phyloP scores from a whole-genome alignment of 2,797 vertebrate species.

The Coregonus suidteri region DNA sequence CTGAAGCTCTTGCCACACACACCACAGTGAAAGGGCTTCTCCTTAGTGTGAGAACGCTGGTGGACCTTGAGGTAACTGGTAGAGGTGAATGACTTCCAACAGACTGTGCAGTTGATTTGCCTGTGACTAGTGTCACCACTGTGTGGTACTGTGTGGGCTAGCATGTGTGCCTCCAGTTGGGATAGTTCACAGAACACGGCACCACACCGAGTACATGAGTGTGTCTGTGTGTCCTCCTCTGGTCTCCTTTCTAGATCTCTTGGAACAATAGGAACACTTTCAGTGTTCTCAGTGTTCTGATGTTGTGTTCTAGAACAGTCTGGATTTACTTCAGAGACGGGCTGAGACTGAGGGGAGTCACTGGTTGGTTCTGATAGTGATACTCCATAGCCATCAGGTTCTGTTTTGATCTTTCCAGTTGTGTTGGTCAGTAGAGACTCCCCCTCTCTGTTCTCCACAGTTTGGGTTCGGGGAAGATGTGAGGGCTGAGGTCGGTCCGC shows the following conservation, averaged over 20 bases:
- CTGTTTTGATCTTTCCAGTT: constrained; percentile 18
- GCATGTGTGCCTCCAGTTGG: background rate
- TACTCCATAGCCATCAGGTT: constrained; percentile 6
- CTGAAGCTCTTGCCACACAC: constrained; percentile 19
- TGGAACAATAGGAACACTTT: background rate
- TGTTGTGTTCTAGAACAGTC: background rate
- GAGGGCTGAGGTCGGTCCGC: background rate
- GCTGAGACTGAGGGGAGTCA: background rate
- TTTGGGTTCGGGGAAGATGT: background rate
- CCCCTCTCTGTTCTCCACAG: background rate
- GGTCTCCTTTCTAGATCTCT: background rate
- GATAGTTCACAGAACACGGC: background rate
- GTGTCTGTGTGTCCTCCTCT: background rate
- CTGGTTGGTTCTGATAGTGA: background rate
- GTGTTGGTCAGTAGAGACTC: background rate
- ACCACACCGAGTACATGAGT: background rate
- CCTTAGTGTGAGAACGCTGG: constrained; percentile 3
- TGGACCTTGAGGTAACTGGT: constrained; percentile 9
- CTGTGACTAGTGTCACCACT: background rate
- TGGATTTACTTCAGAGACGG: background rate
- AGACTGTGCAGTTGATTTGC: background rate
- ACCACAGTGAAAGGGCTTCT: background rate
- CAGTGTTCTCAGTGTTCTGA: background rate
- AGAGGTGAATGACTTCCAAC: constrained; percentile 7
- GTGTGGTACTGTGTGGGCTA: background rate